Percentiles rank a stretch among this genome's conserved stretches.
Evolutionary conservation across 2,113 vertebrate genomes (phyloP).

Genomic region (Ammodytes dubius): DNA sequence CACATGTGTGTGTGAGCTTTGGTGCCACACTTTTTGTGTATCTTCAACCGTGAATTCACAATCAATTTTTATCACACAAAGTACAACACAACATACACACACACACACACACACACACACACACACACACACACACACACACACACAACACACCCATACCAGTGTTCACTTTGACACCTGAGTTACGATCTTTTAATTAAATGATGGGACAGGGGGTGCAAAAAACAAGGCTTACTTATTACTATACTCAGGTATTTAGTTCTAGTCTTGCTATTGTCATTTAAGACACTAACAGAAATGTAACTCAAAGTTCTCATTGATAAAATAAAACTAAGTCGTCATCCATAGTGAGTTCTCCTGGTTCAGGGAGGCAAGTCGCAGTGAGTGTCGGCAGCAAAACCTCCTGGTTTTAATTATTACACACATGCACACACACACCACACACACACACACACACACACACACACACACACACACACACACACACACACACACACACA

Average conservation of each 20-base stretch:
- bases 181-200: no score
- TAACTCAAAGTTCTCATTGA: not conserved
- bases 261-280: not conserved
- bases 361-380: not conserved
- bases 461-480: constrained; percentile 26
- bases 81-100: no score
- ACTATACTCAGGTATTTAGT: not conserved
- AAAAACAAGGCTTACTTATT: no score
- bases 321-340: not conserved
- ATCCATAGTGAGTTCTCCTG: not conserved
- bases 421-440: no score
- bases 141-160: no score
- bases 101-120: no score
- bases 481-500: constrained; percentile 32
- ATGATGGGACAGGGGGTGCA: no score
- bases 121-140: no score
- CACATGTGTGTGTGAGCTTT: constrained; percentile 10
- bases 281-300: not conserved
- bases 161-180: not conserved
- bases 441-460: constrained; percentile 16
- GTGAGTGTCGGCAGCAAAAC: constrained; percentile 10
- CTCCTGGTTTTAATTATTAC: constrained; percentile 52
- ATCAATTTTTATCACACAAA: not conserved
- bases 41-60: not conserved
- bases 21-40: not conserved